Conservation (phyloP, 1,140 invertebrate genomes). For the Samia ricini region DNA sequence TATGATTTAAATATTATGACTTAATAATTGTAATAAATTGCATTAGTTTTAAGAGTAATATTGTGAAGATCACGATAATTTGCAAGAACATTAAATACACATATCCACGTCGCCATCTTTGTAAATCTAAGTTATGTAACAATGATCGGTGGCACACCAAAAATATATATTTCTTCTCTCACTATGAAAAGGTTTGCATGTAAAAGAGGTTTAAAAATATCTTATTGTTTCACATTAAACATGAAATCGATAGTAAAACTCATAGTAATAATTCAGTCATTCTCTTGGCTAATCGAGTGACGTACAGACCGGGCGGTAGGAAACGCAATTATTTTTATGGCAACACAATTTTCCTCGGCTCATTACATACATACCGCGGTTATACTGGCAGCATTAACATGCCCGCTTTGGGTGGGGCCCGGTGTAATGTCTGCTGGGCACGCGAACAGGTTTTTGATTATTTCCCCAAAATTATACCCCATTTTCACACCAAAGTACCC, state of each 20-base stretch:
- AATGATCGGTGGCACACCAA: too few relatives aligned
- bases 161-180: too few relatives aligned
- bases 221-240: not conserved
- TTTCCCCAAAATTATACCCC: slow-evolving; percentile 74
- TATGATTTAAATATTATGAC: too few relatives aligned
- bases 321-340: slow-evolving; percentile 75
- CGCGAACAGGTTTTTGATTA: slow-evolving; percentile 71
- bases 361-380: slow-evolving; percentile 67
- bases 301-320: slow-evolving; percentile 41
- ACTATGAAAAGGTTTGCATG: too few relatives aligned
- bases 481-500: slow-evolving; percentile 67
- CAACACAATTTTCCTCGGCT: slow-evolving; percentile 73
- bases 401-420: slow-evolving; percentile 53
- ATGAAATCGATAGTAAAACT: not conserved
- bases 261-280: not conserved
- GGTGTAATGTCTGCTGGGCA: slow-evolving; percentile 67
- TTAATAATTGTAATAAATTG: too few relatives aligned
- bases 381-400: slow-evolving; percentile 71
- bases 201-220: too few relatives aligned
- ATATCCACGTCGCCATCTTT: too few relatives aligned
- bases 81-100: too few relatives aligned
- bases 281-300: slow-evolving; percentile 43
- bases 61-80: too few relatives aligned
- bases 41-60: too few relatives aligned
- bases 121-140: too few relatives aligned